These are phyloP conservation scores for Chloroceryle amazona DNA, from an alignment of 2,797 vertebrate species.

Conservation along the genomic window DNA sequence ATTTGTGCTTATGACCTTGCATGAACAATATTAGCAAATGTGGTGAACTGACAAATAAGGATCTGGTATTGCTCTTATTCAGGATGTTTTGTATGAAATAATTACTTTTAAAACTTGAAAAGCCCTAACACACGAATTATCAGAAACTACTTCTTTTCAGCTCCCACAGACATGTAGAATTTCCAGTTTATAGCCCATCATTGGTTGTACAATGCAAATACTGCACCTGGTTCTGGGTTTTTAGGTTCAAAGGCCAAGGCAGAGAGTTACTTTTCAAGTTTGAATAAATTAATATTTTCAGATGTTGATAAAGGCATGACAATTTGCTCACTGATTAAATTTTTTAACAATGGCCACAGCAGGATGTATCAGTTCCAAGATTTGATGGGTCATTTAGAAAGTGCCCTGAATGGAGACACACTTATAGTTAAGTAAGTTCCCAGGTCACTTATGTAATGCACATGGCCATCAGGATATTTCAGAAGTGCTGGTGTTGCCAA, in stretches of 20 bases:
- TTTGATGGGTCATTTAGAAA: background rate
- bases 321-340: background rate
- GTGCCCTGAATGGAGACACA: background rate
- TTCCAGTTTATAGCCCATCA: background rate
- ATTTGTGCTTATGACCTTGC: background rate
- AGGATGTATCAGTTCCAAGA: background rate
- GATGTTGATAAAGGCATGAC: background rate
- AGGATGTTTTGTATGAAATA: background rate
- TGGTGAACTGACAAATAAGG: background rate
- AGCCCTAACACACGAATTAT: background rate
- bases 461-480: accelerated
- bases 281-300: background rate
- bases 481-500: background rate
- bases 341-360: background rate
- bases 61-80: background rate
- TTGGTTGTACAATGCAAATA: background rate
- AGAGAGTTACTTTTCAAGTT: background rate
- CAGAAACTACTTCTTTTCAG: background rate
- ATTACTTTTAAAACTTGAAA: background rate
- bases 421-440: background rate
- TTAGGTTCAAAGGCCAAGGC: background rate
- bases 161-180: background rate
- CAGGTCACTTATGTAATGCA: background rate
- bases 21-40: background rate
- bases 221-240: background rate